Conservation (phyloP, 2,113 vertebrate genomes). For the Periophthalmus modestus region DNA sequence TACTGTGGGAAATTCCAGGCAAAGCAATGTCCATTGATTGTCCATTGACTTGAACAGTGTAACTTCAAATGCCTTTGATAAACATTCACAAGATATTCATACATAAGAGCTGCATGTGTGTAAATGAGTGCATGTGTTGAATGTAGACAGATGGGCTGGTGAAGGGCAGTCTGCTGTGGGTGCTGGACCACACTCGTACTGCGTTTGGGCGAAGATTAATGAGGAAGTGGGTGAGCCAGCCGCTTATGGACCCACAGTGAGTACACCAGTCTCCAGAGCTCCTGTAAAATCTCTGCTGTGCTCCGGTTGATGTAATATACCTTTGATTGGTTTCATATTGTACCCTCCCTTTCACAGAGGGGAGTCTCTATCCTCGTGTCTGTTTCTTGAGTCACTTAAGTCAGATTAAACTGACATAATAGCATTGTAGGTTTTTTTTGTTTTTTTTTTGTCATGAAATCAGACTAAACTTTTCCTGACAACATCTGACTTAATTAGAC, state of each 20-base stretch:
- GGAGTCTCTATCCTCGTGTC: too few species aligned
- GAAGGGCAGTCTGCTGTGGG: constrained; percentile 92
- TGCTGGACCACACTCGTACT: constrained; percentile 91
- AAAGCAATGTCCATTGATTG: too few species aligned
- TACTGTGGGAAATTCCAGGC: too few species aligned
- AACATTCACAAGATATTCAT: background rate
- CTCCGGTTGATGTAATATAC: background rate
- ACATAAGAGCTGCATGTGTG: background rate
- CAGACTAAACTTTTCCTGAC: too few species aligned
- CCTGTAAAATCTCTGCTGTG: background rate
- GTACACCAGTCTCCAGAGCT: constrained; percentile 32
- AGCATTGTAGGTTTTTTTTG: too few species aligned
- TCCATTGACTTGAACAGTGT: too few species aligned
- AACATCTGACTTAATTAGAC: too few species aligned
- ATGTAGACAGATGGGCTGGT: constrained; percentile 85
- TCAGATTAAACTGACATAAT: too few species aligned
- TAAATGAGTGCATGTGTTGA: background rate
- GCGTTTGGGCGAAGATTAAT: constrained; percentile 88
- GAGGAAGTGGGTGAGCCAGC: constrained; percentile 93
- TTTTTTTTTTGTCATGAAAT: too few species aligned
- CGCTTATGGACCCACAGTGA: constrained; percentile 87
- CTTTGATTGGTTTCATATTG: background rate
- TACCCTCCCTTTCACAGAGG: background rate
- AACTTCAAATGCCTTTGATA: background rate
- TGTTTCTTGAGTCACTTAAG: background rate